Evolutionary conservation across 2,797 vertebrate genomes (phyloP).

Genomic region (Sebastes taczanowskii): DNA sequence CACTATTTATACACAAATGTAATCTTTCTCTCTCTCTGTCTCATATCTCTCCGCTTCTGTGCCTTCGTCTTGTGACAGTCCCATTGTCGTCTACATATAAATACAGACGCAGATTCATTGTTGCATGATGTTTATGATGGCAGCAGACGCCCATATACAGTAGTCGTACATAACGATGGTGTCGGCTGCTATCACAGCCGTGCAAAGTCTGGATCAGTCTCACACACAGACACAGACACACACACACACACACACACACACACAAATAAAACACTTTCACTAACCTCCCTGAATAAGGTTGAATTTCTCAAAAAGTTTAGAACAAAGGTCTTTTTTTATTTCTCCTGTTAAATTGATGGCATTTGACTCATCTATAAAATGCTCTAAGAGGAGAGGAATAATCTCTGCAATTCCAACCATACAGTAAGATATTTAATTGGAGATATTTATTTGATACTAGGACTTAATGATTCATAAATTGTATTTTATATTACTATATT

Average conservation of each 20-base stretch:
- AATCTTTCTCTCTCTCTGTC: not conserved
- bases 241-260: no score
- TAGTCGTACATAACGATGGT: slow-evolving; percentile 17
- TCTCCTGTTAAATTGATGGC: no score
- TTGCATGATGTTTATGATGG: slow-evolving; percentile 48
- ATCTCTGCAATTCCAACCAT: no score
- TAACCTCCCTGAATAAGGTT: not conserved
- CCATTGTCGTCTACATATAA: slow-evolving; percentile 15
- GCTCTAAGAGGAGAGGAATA: no score
- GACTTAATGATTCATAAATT: no score
- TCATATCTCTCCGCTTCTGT: not conserved
- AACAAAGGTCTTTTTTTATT: not conserved
- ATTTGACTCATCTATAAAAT: no score
- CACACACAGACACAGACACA: not conserved
- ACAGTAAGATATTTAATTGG: no score
- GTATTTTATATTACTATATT: no score
- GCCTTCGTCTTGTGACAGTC: slow-evolving; percentile 4
- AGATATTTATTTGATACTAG: no score
- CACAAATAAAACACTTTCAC: not conserved
- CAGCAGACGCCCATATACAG: slow-evolving; percentile 46
- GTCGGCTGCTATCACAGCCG: slow-evolving; percentile 1
- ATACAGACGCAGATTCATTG: slow-evolving; percentile 44
- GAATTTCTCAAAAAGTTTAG: not conserved
- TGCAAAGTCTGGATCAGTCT: not conserved
- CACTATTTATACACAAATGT: no score